Percentiles rank a stretch among this genome's conserved stretches.
Evolutionary conservation across 1,140 invertebrate genomes (phyloP).

Genomic region (Aporrectodea caliginosa): DNA sequence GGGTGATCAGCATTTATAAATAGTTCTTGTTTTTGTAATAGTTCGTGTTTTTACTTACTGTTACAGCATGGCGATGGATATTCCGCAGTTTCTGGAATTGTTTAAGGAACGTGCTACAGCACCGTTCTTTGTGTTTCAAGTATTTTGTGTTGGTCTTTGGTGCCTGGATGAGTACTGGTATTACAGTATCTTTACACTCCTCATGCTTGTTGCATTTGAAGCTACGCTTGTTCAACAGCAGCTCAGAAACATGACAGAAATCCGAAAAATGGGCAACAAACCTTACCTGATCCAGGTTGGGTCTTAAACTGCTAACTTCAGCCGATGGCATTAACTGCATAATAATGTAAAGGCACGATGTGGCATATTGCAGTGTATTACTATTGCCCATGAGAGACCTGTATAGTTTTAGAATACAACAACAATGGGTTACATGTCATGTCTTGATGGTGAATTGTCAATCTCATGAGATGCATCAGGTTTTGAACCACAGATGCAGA

Average conservation of each 20-base stretch:
- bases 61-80: conserved; percentile 77
- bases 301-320: no score
- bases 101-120: conserved; percentile 97
- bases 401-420: no score
- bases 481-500: no score
- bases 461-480: no score
- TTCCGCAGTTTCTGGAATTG: conserved; percentile 93
- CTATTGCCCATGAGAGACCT: no score
- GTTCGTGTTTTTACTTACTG: conserved; percentile 4
- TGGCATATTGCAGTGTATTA: no score
- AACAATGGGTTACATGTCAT: no score
- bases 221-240: conserved; percentile 98
- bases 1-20: background rate
- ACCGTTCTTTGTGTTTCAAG: conserved; percentile 92
- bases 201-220: conserved; percentile 97
- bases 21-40: conserved; percentile 39
- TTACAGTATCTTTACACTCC: conserved; percentile 93
- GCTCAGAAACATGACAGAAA: conserved; percentile 95
- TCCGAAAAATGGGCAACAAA: conserved; percentile 99
- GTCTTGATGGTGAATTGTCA: no score
- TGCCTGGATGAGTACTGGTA: conserved; percentile 89
- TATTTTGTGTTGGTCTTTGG: conserved; percentile 97
- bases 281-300: conserved; percentile 79
- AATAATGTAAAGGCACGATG: no score
- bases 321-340: no score